Evolutionary conservation across 2,888 invertebrate genomes (phyloP).

Genomic region (Acholoe squamosa): DNA sequence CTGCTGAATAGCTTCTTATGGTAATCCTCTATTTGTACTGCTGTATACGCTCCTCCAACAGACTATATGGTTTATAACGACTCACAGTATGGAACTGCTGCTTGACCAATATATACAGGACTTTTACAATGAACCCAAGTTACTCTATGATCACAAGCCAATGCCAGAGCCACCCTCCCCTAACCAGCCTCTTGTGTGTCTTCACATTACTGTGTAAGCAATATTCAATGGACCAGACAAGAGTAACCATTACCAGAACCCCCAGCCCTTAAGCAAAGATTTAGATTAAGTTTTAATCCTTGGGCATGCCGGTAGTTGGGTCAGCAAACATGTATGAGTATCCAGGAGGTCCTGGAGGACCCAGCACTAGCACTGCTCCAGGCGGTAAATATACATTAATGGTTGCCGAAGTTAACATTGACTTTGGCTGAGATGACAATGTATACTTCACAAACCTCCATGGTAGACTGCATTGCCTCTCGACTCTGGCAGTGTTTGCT

Average conservation of each 20-base stretch:
- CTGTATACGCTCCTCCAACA: too few relatives aligned
- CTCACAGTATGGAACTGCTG: too few relatives aligned
- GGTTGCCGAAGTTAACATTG: slow-evolving; percentile 1
- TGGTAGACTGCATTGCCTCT: neutral
- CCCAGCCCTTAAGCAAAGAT: slow-evolving; percentile 17
- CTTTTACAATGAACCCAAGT: too few relatives aligned
- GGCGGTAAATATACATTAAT: neutral
- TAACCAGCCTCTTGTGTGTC: neutral
- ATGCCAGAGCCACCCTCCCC: too few relatives aligned
- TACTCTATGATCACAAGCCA: too few relatives aligned
- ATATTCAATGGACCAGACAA: neutral
- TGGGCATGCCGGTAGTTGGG: neutral
- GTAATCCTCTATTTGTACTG: too few relatives aligned
- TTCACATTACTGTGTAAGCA: neutral
- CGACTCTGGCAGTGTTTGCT: slow-evolving; percentile 14
- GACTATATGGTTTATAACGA: too few relatives aligned
- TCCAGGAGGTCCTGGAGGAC: neutral
- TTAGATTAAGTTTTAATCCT: slow-evolving; percentile 8
- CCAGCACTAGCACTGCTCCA: neutral
- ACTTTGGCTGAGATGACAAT: neutral
- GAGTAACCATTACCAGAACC: neutral
- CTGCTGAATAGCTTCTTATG: too few relatives aligned
- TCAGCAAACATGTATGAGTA: neutral
- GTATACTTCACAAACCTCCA: neutral
- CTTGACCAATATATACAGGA: too few relatives aligned